These are phyloP conservation scores for Ciconia nigra DNA, from an alignment of 2,797 vertebrate species.

Conservation along the genomic window DNA sequence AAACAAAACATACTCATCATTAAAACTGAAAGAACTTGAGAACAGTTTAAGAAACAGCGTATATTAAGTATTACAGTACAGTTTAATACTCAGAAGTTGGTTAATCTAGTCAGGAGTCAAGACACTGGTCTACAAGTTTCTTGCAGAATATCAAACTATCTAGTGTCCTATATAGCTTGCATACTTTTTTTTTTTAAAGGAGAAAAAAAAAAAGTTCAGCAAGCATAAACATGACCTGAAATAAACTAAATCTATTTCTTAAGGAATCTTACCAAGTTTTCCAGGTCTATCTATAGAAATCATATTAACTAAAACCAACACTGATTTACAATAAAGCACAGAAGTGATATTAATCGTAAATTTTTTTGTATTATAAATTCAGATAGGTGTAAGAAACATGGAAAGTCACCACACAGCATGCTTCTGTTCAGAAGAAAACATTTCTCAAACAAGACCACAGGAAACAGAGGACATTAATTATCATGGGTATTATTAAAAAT, in stretches of 20 bases:
- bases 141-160: neutral
- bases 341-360: neutral
- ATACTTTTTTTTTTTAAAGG: neutral
- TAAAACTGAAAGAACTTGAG: neutral
- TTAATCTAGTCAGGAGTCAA: neutral
- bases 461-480: neutral
- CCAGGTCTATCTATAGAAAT: neutral
- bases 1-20: neutral
- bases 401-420: neutral
- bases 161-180: neutral
- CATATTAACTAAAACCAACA: neutral
- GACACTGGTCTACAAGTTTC: neutral
- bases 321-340: neutral
- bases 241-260: neutral
- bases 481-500: neutral
- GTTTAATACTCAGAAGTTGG: neutral
- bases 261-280: neutral
- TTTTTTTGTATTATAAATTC: neutral
- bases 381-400: neutral
- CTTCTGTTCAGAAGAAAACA: neutral
- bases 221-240: neutral
- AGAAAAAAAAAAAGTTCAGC: neutral
- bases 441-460: neutral
- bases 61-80: neutral
- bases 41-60: neutral